Percentiles rank a stretch among this genome's conserved stretches.
Conservation (phyloP, 1,140 invertebrate genomes). For the Magallana angulata region DNA sequence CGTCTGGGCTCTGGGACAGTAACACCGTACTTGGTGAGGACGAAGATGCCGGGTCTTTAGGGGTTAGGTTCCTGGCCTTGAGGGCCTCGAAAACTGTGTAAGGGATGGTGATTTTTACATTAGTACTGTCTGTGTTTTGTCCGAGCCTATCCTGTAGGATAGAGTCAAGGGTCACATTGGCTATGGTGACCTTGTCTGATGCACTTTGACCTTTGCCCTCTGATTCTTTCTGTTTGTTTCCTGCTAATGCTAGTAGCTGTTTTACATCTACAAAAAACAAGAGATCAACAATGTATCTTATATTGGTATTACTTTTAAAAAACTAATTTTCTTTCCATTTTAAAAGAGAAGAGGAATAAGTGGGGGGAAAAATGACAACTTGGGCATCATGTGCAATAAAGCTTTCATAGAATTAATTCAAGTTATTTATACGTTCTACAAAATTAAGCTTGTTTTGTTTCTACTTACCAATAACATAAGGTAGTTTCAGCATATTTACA, state of each 20-base stretch:
- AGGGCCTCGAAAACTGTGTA: slow-evolving; percentile 35
- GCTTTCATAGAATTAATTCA: not conserved
- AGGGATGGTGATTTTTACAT: slow-evolving; percentile 42
- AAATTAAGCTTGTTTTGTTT: not conserved
- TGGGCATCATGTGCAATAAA: not conserved
- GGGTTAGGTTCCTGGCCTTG: slow-evolving; percentile 16
- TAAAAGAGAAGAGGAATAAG: too few relatives aligned
- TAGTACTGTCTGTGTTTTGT: slow-evolving; percentile 29
- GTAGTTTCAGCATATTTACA: not conserved
- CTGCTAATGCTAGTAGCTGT: slow-evolving; percentile 2
- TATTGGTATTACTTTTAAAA: too few relatives aligned
- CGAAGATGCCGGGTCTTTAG: not conserved
- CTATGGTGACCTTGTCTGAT: not conserved
- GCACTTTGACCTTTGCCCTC: not conserved
- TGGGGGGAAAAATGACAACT: too few relatives aligned
- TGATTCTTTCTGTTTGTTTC: not conserved
- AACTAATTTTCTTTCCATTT: too few relatives aligned
- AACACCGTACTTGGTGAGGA: not conserved
- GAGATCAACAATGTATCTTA: too few relatives aligned
- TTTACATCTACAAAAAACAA: not conserved
- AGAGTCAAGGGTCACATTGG: slow-evolving; percentile 13
- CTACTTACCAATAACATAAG: not conserved
- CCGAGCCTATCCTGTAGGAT: slow-evolving; percentile 28
- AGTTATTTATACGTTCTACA: not conserved
- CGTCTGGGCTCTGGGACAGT: not conserved